These are phyloP conservation scores for Rhagophthalmus giganteus DNA, from an alignment of 2,888 invertebrate species.

Conservation along the genomic window DNA sequence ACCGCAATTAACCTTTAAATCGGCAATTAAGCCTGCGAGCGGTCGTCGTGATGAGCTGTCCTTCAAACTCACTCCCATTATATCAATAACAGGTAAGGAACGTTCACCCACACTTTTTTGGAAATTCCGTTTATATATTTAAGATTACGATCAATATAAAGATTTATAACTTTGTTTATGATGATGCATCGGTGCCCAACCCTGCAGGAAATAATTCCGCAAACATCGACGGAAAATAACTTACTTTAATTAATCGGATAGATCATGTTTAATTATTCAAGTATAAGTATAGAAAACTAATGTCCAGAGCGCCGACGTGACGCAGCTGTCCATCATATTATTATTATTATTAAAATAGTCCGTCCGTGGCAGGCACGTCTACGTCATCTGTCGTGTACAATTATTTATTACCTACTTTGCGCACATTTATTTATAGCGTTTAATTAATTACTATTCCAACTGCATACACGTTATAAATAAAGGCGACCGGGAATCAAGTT, in stretches of 20 bases:
- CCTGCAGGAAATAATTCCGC: not conserved
- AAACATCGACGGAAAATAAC: no score
- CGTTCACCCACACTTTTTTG: not conserved
- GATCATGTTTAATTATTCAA: not conserved
- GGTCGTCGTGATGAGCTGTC: not conserved
- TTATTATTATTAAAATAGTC: constrained; percentile 50
- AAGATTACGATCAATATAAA: not conserved
- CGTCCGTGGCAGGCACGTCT: constrained; percentile 46
- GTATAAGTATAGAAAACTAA: constrained; percentile 9
- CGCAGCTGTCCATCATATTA: constrained; percentile 47
- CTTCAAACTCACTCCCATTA: not conserved
- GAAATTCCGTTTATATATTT: not conserved
- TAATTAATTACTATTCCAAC: constrained; percentile 45
- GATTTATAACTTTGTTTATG: constrained; percentile 1
- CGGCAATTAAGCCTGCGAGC: no score
- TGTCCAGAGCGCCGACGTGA: constrained; percentile 33
- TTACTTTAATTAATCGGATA: not conserved
- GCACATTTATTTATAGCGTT: constrained; percentile 47
- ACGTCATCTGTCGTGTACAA: constrained; percentile 49
- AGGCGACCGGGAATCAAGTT: constrained; percentile 31
- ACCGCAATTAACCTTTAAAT: not conserved
- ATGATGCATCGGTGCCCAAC: not conserved
- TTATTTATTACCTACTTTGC: constrained; percentile 52
- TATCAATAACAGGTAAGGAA: constrained; percentile 1
- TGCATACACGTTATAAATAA: constrained; percentile 32